phyloP scores from a whole-genome alignment of 2,888 invertebrate species.

The Hoplodrina blanda region DNA sequence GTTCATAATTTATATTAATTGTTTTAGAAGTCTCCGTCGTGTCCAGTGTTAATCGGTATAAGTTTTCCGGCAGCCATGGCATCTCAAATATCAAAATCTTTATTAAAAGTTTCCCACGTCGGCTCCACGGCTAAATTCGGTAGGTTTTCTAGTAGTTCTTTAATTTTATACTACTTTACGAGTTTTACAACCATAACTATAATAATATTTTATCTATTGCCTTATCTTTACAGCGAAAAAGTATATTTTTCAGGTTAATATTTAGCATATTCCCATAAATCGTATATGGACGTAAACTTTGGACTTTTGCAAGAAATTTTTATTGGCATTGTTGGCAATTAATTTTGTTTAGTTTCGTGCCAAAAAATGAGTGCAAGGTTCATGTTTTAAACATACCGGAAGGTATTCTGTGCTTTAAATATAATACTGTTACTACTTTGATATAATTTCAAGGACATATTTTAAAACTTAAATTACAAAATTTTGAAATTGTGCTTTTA shows the following conservation, averaged over 20 bases:
- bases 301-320: conserved; percentile 70
- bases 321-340: conserved; percentile 76
- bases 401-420: conserved; percentile 25
- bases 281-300: conserved; percentile 75
- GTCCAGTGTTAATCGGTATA: conserved; percentile 61
- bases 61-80: conserved; percentile 78
- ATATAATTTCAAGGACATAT: conserved; percentile 14
- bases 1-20: conserved; percentile 62
- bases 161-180: conserved; percentile 3
- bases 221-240: neutral
- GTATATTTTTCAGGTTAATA: neutral
- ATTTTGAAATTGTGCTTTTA: conserved; percentile 63
- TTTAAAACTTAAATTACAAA: neutral
- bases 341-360: conserved; percentile 67
- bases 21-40: conserved; percentile 67
- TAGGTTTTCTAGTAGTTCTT: conserved; percentile 63
- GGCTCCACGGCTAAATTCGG: conserved; percentile 85
- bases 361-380: conserved; percentile 64
- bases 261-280: conserved; percentile 25
- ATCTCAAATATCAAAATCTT: conserved; percentile 85
- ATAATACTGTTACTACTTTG: conserved; percentile 12
- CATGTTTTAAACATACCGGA: conserved; percentile 38
- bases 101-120: conserved; percentile 81
- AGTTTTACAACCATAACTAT: neutral
- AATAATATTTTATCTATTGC: neutral